phyloP scores from a whole-genome alignment of 2,113 vertebrate genomes.

The Spermophilus dauricus region DNA sequence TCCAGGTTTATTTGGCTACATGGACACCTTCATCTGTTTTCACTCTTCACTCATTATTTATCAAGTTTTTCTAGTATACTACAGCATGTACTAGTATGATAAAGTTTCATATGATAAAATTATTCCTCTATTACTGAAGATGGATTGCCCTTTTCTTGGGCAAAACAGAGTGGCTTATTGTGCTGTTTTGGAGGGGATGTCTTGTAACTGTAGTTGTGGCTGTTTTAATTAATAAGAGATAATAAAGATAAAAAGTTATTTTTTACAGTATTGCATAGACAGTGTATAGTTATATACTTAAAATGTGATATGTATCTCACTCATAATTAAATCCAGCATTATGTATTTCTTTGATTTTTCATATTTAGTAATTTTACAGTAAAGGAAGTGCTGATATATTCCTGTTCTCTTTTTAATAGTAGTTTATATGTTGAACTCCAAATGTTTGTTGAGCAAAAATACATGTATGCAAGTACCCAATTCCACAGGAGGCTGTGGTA shows the following conservation, averaged over 20 bases:
- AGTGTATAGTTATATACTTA: background rate
- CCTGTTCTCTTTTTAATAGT: background rate
- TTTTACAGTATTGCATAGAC: background rate
- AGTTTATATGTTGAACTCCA: background rate
- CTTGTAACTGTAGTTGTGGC: background rate
- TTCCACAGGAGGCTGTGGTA: background rate
- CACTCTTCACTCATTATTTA: conserved; percentile 55
- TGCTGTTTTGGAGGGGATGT: background rate
- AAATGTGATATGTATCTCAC: background rate
- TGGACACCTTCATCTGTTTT: background rate
- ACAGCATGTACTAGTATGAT: background rate
- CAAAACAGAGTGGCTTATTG: conserved; percentile 15
- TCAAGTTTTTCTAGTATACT: background rate
- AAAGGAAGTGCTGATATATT: background rate
- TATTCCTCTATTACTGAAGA: conserved; percentile 32
- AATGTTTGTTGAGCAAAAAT: background rate
- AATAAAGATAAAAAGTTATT: background rate
- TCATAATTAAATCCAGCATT: background rate
- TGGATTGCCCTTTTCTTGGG: conserved; percentile 10
- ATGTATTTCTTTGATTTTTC: background rate
- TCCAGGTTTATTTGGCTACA: conserved; percentile 62
- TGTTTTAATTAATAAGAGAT: background rate
- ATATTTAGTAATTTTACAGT: background rate
- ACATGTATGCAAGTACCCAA: background rate
- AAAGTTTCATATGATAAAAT: conserved; percentile 7